phyloP scores from a whole-genome alignment of 2,888 invertebrate genomes.

The Polia nebulosa region DNA sequence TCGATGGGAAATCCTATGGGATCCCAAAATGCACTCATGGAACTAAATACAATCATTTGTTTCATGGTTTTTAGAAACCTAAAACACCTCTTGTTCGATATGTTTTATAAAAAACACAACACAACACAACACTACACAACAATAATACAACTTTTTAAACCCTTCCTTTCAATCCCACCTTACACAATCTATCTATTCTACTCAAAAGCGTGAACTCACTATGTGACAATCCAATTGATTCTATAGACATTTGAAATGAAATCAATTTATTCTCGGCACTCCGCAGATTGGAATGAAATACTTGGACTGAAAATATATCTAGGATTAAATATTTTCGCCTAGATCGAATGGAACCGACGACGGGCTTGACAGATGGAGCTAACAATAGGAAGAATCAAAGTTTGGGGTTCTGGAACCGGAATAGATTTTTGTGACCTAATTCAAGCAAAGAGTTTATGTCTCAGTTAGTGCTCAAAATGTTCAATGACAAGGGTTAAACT shows the following conservation, averaged over 20 bases:
- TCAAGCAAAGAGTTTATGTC: neutral
- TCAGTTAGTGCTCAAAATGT: too few species aligned
- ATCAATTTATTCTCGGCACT: conserved; percentile 62
- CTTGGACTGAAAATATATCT: conserved; percentile 58
- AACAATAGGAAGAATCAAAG: neutral
- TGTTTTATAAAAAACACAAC: too few species aligned
- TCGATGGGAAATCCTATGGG: too few species aligned
- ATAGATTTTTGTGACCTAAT: neutral
- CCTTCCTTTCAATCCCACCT: neutral
- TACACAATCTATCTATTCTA: neutral
- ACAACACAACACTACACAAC: too few species aligned
- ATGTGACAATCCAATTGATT: conserved; percentile 61
- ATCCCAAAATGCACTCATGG: too few species aligned
- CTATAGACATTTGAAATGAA: conserved; percentile 62
- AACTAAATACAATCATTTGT: too few species aligned
- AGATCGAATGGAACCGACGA: conserved; percentile 37
- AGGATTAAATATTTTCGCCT: conserved; percentile 59
- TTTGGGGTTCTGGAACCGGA: neutral
- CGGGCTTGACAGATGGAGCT: conserved; percentile 25
- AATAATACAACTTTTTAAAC: neutral
- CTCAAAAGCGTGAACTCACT: conserved; percentile 24
- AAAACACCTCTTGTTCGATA: too few species aligned
- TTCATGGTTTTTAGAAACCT: too few species aligned
- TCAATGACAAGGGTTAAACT: too few species aligned
- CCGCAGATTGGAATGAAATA: conserved; percentile 58